Percentiles rank a stretch among this genome's conserved stretches.
Evolutionary conservation across 2,888 invertebrate species (phyloP).

Genomic region (Hemistola chrysoprasaria): DNA sequence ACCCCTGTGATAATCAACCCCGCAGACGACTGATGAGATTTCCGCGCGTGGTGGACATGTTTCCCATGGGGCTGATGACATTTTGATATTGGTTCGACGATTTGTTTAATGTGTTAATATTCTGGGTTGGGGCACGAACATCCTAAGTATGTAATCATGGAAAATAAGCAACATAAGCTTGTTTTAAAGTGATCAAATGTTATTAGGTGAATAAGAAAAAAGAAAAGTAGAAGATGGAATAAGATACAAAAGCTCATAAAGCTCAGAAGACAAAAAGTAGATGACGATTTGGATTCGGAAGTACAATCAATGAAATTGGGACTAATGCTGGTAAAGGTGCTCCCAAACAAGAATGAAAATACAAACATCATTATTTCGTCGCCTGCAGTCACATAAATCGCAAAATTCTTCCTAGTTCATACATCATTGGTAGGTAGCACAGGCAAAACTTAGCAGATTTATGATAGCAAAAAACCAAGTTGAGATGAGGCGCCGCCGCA

Average conservation of each 20-base stretch:
- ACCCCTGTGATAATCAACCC: conserved; percentile 36
- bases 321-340: conserved; percentile 13
- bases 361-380: conserved; percentile 30
- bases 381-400: conserved; percentile 27
- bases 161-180: too few relatives aligned
- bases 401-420: conserved; percentile 26
- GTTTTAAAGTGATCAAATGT: too few relatives aligned
- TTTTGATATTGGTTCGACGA: conserved; percentile 19
- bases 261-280: conserved; percentile 1
- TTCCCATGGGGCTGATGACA: conserved; percentile 24
- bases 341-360: conserved; percentile 22
- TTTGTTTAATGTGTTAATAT: conserved; percentile 11
- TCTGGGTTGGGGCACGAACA: conserved; percentile 1
- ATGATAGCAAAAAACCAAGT: conserved; percentile 28
- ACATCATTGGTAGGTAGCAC: conserved; percentile 22
- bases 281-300: too few relatives aligned
- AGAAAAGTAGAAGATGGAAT: too few relatives aligned
- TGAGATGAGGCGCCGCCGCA: conserved; percentile 29
- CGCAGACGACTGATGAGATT: conserved; percentile 43
- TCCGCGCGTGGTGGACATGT: conserved; percentile 19
- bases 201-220: too few relatives aligned
- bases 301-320: too few relatives aligned
- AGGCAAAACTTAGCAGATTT: conserved; percentile 27
- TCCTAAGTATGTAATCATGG: too few relatives aligned
- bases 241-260: too few relatives aligned